Evolutionary conservation across 2,797 vertebrate species (phyloP).

Genomic region (Hydrolagus colliei): DNA sequence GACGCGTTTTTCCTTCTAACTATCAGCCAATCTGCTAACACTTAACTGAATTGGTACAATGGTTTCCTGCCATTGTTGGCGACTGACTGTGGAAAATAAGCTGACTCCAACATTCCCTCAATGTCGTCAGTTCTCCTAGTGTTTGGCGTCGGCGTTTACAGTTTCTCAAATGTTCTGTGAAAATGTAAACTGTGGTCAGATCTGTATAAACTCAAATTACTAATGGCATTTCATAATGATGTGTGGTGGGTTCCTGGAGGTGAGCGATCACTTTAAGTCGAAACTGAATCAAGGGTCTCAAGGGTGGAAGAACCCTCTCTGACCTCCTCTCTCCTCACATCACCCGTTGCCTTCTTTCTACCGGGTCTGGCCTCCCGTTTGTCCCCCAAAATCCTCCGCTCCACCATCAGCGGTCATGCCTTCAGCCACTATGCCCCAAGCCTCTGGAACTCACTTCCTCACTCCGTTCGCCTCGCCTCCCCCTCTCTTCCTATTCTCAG

Average conservation of each 20-base stretch:
- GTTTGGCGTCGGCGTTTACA: neutral
- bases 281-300: neutral
- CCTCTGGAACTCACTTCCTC: too few relatives aligned
- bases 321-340: neutral
- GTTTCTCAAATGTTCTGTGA: slow-evolving; percentile 18
- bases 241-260: too few relatives aligned
- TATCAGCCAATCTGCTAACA: neutral
- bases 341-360: too few relatives aligned
- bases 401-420: too few relatives aligned
- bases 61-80: neutral
- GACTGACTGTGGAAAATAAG: neutral
- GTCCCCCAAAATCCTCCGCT: too few relatives aligned
- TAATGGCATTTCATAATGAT: neutral
- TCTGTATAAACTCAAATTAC: slow-evolving; percentile 9
- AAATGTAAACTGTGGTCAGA: neutral
- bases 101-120: neutral
- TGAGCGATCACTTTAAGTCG: neutral
- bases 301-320: neutral
- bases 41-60: neutral
- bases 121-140: neutral
- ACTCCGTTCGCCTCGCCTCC: too few relatives aligned
- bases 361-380: too few relatives aligned
- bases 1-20: too few relatives aligned
- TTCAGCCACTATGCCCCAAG: too few relatives aligned
- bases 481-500: too few relatives aligned